Evolutionary conservation across 2,797 vertebrate genomes (phyloP).

Genomic region (Alcedo atthis): DNA sequence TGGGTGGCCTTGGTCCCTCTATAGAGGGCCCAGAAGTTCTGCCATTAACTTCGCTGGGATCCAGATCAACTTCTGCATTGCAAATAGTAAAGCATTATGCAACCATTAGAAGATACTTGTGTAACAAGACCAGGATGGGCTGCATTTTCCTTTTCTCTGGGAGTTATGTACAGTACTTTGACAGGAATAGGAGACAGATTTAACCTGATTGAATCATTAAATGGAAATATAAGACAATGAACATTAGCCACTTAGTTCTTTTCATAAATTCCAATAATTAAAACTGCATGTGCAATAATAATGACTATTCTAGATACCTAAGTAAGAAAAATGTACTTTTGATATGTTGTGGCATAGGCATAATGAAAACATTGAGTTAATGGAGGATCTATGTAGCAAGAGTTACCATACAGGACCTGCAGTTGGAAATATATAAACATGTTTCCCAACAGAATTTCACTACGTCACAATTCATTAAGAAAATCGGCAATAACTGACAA

Average conservation of each 20-base stretch:
- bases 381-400: constrained; percentile 67
- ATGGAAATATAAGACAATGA: constrained; percentile 50
- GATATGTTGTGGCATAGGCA: constrained; percentile 45
- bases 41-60: not conserved
- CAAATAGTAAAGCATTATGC: constrained; percentile 1
- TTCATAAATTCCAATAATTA: constrained; percentile 63
- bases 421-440: constrained; percentile 56
- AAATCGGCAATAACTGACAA: constrained; percentile 68
- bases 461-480: constrained; percentile 64
- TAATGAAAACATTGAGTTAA: constrained; percentile 58
- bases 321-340: constrained; percentile 45
- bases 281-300: constrained; percentile 69
- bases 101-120: not conserved
- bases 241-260: constrained; percentile 53
- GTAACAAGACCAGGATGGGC: not conserved
- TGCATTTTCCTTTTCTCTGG: not conserved
- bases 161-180: not conserved
- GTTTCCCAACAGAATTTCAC: constrained; percentile 65
- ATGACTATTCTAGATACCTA: constrained; percentile 31
- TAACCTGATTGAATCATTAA: constrained; percentile 53
- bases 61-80: not conserved
- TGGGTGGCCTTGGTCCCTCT: not conserved
- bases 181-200: constrained; percentile 41
- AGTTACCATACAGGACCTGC: constrained; percentile 55
- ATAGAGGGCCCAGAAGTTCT: not conserved